These are phyloP conservation scores for Polyploca ridens DNA, from an alignment of 2,888 invertebrate genomes.

Conservation along the genomic window DNA sequence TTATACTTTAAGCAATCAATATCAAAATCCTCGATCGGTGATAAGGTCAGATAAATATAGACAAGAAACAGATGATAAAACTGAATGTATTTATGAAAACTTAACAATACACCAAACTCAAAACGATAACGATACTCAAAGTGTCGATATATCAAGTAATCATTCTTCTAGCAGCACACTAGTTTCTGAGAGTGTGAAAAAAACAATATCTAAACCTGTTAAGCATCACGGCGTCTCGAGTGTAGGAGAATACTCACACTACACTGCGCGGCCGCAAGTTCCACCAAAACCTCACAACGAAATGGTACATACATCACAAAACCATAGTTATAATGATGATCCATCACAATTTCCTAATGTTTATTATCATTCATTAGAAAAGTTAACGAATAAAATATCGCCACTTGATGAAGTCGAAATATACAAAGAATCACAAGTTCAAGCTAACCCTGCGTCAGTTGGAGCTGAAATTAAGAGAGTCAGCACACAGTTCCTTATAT, in stretches of 20 bases:
- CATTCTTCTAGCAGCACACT: slow-evolving; percentile 74
- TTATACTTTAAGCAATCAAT: slow-evolving; percentile 58
- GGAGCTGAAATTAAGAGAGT: slow-evolving; percentile 80
- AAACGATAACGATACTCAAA: slow-evolving; percentile 45
- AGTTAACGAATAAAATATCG: slow-evolving; percentile 61
- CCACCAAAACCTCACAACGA: slow-evolving; percentile 60
- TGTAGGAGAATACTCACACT: slow-evolving; percentile 35
- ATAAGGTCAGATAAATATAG: slow-evolving; percentile 51
- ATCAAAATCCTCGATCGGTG: slow-evolving; percentile 61
- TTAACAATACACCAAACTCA: slow-evolving; percentile 48
- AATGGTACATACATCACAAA: slow-evolving; percentile 32
- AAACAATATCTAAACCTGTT: slow-evolving; percentile 14
- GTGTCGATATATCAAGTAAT: slow-evolving; percentile 53
- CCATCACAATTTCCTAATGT: slow-evolving; percentile 62
- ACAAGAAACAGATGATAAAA: slow-evolving; percentile 45
- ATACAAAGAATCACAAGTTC: slow-evolving; percentile 62
- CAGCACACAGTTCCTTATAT: slow-evolving; percentile 74
- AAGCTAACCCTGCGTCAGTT: slow-evolving; percentile 65
- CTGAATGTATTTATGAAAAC: slow-evolving; percentile 75
- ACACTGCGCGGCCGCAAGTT: slow-evolving; percentile 62
- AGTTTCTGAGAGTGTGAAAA: slow-evolving; percentile 66
- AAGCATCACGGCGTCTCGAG: slow-evolving; percentile 23
- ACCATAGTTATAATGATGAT: slow-evolving; percentile 29
- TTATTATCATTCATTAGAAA: slow-evolving; percentile 77
- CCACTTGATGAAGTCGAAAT: slow-evolving; percentile 65